phyloP scores from a whole-genome alignment of 2,888 invertebrate genomes.

The Cryptocephalus moraei region DNA sequence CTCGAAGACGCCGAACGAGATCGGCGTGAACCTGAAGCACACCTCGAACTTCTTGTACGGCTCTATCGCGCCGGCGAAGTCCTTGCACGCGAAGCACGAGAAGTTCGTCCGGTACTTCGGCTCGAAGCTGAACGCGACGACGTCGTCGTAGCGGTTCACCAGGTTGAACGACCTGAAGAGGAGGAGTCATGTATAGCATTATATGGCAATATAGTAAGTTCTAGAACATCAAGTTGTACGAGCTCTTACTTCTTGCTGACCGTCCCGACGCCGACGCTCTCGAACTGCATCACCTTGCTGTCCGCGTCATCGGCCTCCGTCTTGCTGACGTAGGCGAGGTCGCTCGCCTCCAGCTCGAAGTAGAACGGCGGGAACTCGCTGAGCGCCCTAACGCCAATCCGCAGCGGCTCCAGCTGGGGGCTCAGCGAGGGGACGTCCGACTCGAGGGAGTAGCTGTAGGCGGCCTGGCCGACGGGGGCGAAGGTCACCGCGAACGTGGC shows the following conservation, averaged over 20 bases:
- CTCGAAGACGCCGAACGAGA: slow-evolving; percentile 52
- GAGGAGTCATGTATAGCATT: no score
- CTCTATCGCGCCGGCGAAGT: slow-evolving; percentile 47
- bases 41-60: slow-evolving; percentile 49
- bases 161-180: slow-evolving; percentile 47
- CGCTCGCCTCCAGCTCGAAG: slow-evolving; percentile 52
- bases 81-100: slow-evolving; percentile 45
- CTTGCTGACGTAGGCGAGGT: slow-evolving; percentile 52
- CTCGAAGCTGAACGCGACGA: slow-evolving; percentile 38
- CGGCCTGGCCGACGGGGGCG: slow-evolving; percentile 45
- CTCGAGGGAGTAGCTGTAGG: slow-evolving; percentile 43
- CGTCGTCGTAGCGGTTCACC: slow-evolving; percentile 54
- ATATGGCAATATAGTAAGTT: no score
- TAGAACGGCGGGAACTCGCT: slow-evolving; percentile 60
- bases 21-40: slow-evolving; percentile 55
- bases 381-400: slow-evolving; percentile 43
- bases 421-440: slow-evolving; percentile 46
- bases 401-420: slow-evolving; percentile 31
- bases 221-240: no score
- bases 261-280: slow-evolving; percentile 49
- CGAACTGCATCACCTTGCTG: slow-evolving; percentile 51
- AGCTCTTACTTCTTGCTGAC: slow-evolving; percentile 20
- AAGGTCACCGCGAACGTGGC: slow-evolving; percentile 40
- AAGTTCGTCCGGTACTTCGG: slow-evolving; percentile 9
- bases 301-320: slow-evolving; percentile 34